A percentile compares a stretch with the other conserved stretches of the same genome.
Conservation (phyloP, 2,797 vertebrate genomes). For the Neomorphus geoffroyi region DNA sequence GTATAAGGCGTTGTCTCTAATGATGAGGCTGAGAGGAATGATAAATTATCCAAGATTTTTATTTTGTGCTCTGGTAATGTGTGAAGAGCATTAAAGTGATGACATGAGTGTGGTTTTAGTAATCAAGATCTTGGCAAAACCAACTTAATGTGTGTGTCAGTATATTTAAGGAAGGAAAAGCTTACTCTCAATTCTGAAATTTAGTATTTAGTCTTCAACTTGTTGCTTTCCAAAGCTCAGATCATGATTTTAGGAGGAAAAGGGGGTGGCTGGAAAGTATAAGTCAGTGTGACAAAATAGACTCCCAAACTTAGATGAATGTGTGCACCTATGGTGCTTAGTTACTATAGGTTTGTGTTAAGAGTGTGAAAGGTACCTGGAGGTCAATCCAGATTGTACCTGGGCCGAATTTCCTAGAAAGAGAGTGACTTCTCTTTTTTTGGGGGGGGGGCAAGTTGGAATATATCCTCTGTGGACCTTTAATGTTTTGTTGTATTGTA, state of each 20-base stretch:
- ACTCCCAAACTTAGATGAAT: background rate
- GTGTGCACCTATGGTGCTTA: background rate
- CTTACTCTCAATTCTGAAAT: background rate
- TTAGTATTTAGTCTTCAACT: background rate
- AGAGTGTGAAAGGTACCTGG: too few relatives aligned
- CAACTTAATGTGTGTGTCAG: rapidly evolving
- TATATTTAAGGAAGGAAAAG: background rate
- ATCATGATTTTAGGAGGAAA: background rate
- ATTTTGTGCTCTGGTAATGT: background rate
- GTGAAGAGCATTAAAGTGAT: rapidly evolving
- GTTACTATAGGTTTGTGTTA: background rate
- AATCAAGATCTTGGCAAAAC: background rate
- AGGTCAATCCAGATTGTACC: too few relatives aligned
- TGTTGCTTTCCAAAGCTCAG: background rate
- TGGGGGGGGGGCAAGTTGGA: background rate
- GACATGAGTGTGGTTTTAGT: background rate
- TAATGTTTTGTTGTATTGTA: background rate
- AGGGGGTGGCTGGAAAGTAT: background rate
- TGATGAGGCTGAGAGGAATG: background rate
- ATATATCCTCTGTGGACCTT: background rate
- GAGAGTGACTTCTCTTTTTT: too few relatives aligned
- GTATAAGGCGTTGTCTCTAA: background rate
- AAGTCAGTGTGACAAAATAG: background rate
- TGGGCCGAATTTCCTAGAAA: too few relatives aligned
- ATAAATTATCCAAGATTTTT: background rate